Evolutionary conservation across 2,797 vertebrate species (phyloP).

Genomic region (Aplochiton taeniatus): DNA sequence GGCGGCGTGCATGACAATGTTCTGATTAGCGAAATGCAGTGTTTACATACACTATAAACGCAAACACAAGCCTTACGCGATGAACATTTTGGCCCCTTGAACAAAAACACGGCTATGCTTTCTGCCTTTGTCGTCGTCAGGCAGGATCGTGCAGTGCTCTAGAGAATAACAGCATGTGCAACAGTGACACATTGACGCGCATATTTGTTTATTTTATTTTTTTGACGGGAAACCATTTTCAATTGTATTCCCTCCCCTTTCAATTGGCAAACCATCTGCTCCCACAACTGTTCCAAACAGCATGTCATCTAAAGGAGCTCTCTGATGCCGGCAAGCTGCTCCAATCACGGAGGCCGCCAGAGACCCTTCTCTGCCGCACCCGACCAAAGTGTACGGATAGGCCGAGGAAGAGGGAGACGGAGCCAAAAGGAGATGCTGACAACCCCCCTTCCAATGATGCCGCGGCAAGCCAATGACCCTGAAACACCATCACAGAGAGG

Average conservation of each 20-base stretch:
- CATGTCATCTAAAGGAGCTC: constrained; percentile 40
- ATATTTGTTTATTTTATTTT: background rate
- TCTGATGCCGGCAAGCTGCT: constrained; percentile 52
- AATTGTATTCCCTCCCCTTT: constrained; percentile 29
- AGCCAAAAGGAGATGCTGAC: background rate
- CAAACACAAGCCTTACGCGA: too few relatives aligned
- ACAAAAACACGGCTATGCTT: background rate
- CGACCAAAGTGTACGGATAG: background rate
- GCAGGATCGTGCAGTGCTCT: background rate
- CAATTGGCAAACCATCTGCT: constrained; percentile 66
- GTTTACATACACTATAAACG: too few relatives aligned
- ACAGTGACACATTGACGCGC: background rate
- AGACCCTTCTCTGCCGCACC: constrained; percentile 21
- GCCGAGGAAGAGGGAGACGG: background rate
- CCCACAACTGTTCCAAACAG: constrained; percentile 54
- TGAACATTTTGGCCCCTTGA: background rate
- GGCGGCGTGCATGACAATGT: too few relatives aligned
- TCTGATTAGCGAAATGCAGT: too few relatives aligned
- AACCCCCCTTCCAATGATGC: too few relatives aligned
- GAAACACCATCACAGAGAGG: too few relatives aligned
- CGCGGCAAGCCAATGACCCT: too few relatives aligned
- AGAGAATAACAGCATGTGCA: background rate
- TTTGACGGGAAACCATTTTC: background rate
- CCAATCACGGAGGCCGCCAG: constrained; percentile 55
- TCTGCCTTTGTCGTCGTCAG: background rate